Conservation (phyloP, 2,113 vertebrate species). For the Elephantulus edwardii region DNA sequence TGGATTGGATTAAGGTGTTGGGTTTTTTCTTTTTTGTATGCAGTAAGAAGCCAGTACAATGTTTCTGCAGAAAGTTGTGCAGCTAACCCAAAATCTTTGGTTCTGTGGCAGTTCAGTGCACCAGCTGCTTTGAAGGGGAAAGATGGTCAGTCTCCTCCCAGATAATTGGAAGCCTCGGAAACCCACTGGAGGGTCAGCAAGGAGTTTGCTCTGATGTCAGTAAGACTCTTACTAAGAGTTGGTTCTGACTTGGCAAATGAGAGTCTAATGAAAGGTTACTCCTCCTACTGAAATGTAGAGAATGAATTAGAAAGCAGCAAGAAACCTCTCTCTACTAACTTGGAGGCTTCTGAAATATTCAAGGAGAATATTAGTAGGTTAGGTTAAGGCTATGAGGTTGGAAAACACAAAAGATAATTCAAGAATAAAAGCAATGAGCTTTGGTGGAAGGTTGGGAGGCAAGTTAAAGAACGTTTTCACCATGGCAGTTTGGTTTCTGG, state of each 20-base stretch:
- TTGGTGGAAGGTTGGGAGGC: not conserved
- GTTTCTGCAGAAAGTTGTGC: too few relatives aligned
- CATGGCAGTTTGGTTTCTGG: not conserved
- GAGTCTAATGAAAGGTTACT: not conserved
- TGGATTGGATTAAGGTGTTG: too few relatives aligned
- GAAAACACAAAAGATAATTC: not conserved
- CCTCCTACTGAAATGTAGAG: not conserved
- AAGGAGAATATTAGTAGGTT: slow-evolving; percentile 16
- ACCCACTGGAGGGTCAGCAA: too few relatives aligned
- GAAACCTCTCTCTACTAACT: not conserved
- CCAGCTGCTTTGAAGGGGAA: too few relatives aligned
- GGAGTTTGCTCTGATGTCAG: too few relatives aligned
- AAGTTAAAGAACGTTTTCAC: slow-evolving; percentile 1
- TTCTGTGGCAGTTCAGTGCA: too few relatives aligned
- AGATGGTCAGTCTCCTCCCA: too few relatives aligned
- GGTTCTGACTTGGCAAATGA: too few relatives aligned
- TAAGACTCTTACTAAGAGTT: too few relatives aligned
- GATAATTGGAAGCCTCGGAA: too few relatives aligned
- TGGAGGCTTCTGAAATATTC: not conserved
- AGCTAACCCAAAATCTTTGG: too few relatives aligned
- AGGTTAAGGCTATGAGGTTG: slow-evolving; percentile 6
- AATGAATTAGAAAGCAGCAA: not conserved
- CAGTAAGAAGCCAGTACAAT: not conserved
- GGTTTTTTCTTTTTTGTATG: not conserved
- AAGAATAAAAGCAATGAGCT: slow-evolving; percentile 15